Percentiles rank a stretch among this genome's conserved stretches.
phyloP scores from a whole-genome alignment of 2,888 invertebrate species.

The Acanthoscelides obtectus region DNA sequence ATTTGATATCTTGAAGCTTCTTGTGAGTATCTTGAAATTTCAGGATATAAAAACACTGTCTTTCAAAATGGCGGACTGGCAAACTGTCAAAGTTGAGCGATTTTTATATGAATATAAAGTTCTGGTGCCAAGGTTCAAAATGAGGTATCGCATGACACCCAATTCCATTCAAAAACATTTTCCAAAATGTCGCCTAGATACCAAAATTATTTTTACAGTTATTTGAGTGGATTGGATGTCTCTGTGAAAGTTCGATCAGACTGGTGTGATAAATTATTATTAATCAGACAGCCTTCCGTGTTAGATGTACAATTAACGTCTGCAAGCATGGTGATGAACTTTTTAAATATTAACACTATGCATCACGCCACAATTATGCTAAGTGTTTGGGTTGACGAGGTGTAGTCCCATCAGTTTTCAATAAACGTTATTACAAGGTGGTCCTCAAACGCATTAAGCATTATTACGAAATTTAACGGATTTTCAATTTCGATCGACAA shows the following conservation, averaged over 20 bases:
- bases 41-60: too few species aligned
- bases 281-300: not conserved
- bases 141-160: too few species aligned
- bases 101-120: too few species aligned
- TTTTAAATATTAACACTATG: not conserved
- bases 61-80: too few species aligned
- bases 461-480: too few species aligned
- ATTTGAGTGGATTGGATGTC: too few species aligned
- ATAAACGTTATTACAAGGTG: not conserved
- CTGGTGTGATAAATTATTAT: not conserved
- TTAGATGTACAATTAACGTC: not conserved
- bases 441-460: not conserved
- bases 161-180: too few species aligned
- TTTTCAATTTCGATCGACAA: too few species aligned
- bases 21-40: too few species aligned
- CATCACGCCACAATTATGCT: not conserved
- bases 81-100: too few species aligned
- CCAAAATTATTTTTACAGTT: not conserved
- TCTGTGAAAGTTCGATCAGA: not conserved
- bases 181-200: not conserved
- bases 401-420: not conserved
- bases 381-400: not conserved
- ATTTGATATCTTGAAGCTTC: too few species aligned
- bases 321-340: not conserved
- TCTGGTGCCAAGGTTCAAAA: too few species aligned